Conservation (phyloP, 2,888 invertebrate genomes). For the Drosophila meridionalis region DNA sequence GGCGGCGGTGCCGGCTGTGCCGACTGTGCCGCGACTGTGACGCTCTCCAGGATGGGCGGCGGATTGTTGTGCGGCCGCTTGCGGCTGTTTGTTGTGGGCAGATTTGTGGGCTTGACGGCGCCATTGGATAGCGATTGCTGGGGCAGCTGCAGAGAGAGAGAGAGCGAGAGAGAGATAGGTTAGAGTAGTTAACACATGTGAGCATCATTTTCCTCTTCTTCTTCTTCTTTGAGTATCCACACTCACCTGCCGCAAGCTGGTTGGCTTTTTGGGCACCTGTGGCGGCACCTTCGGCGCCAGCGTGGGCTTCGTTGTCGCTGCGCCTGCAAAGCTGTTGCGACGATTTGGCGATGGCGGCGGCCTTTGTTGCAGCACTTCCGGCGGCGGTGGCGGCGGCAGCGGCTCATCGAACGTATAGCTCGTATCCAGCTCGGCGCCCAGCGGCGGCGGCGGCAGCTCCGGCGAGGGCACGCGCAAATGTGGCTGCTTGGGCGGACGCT, state of each 20-base stretch:
- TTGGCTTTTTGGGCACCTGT: slow-evolving; percentile 83
- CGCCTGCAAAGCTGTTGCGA: slow-evolving; percentile 85
- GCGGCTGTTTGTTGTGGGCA: slow-evolving; percentile 71
- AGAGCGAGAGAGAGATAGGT: not conserved
- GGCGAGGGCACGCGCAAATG: slow-evolving; percentile 86
- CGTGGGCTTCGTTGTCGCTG: slow-evolving; percentile 68
- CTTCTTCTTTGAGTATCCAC: too few relatives aligned
- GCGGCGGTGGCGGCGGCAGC: slow-evolving; percentile 85
- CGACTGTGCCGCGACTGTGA: slow-evolving; percentile 39
- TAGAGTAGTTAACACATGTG: not conserved
- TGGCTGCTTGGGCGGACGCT: slow-evolving; percentile 92
- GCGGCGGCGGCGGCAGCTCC: slow-evolving; percentile 85
- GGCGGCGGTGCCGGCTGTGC: slow-evolving; percentile 79
- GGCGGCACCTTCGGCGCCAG: slow-evolving; percentile 83
- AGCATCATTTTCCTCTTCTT: not conserved
- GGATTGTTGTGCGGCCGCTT: slow-evolving; percentile 84
- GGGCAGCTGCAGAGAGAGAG: slow-evolving; percentile 20
- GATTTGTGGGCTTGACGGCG: slow-evolving; percentile 56
- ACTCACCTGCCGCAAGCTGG: slow-evolving; percentile 80
- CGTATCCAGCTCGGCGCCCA: slow-evolving; percentile 77
- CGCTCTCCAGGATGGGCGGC: slow-evolving; percentile 81
- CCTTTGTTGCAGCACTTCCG: slow-evolving; percentile 82
- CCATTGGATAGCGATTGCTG: slow-evolving; percentile 74
- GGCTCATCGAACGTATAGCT: slow-evolving; percentile 84
- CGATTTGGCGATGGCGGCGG: slow-evolving; percentile 83